Evolutionary conservation across 2,113 vertebrate genomes (phyloP).

Genomic region (Dipodomys spectabilis): DNA sequence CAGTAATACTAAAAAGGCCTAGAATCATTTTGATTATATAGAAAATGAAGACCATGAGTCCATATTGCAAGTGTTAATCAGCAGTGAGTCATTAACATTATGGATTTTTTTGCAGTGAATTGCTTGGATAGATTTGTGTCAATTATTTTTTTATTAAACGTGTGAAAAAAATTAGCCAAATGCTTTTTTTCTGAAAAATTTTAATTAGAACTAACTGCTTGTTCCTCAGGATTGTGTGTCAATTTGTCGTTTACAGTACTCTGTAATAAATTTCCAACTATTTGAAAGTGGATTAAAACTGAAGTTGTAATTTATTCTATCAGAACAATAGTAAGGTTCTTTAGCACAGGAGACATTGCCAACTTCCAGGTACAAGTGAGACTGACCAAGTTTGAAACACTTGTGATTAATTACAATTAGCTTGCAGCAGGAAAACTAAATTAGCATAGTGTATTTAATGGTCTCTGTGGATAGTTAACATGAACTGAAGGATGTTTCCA

Average conservation of each 20-base stretch:
- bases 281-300: slow-evolving; percentile 7
- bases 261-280: slow-evolving; percentile 52
- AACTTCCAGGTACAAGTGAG: background rate
- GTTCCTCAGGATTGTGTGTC: background rate
- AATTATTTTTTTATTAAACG: slow-evolving; percentile 35
- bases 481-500: background rate
- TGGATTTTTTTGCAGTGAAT: background rate
- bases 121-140: background rate
- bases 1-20: slow-evolving; percentile 41
- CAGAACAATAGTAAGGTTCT: background rate
- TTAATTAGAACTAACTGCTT: slow-evolving; percentile 37
- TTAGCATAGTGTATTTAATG: slow-evolving; percentile 63
- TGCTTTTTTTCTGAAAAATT: slow-evolving; percentile 29
- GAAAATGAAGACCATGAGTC: background rate
- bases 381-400: background rate
- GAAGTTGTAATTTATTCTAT: background rate
- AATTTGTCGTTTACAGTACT: slow-evolving; percentile 49
- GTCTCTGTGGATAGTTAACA: slow-evolving; percentile 14
- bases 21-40: background rate
- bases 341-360: slow-evolving; percentile 10
- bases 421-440: slow-evolving; percentile 44
- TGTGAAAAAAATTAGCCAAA: slow-evolving; percentile 35
- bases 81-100: slow-evolving; percentile 18
- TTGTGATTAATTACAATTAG: slow-evolving; percentile 58
- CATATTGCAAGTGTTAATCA: background rate